Percentiles rank a stretch among this genome's conserved stretches.
These are phyloP conservation scores for Rhyacichthys aspro DNA, from an alignment of 2,797 vertebrate genomes.

Conservation along the genomic window DNA sequence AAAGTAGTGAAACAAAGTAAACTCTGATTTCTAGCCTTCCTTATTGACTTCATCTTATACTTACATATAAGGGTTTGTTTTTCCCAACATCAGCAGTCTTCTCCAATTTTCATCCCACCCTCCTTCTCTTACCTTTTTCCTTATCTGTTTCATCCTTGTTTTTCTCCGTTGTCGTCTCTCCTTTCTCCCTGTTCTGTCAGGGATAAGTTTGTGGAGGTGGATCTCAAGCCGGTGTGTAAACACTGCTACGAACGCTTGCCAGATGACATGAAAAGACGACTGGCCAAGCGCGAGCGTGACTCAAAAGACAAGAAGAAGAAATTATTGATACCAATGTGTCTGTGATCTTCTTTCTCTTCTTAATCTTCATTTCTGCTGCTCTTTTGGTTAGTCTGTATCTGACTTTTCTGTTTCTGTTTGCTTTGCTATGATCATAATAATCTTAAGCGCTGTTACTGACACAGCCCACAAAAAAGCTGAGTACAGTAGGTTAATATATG, in stretches of 20 bases:
- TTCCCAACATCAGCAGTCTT: background rate
- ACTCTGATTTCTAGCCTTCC: background rate
- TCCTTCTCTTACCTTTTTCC: background rate
- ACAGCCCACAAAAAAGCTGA: too few species aligned
- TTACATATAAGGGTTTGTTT: conserved; percentile 85
- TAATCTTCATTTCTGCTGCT: conserved; percentile 65
- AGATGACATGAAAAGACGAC: conserved; percentile 94
- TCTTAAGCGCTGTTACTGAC: too few species aligned
- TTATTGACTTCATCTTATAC: background rate
- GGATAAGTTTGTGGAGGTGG: conserved; percentile 99
- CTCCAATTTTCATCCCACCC: conserved; percentile 8
- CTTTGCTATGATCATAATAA: background rate
- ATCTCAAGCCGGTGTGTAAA: conserved; percentile 96
- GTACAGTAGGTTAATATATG: conserved; percentile 13
- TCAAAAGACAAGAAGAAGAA: conserved; percentile 92
- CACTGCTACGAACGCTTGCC: conserved; percentile 96
- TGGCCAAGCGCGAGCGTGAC: conserved; percentile 91
- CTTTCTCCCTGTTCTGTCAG: conserved; percentile 73
- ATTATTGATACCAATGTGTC: conserved; percentile 87
- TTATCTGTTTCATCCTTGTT: conserved; percentile 21
- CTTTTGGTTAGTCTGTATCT: conserved; percentile 86
- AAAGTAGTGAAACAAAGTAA: background rate
- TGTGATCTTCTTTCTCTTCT: conserved; percentile 80
- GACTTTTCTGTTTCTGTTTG: conserved; percentile 20
- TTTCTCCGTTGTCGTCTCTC: conserved; percentile 38